Conservation (phyloP, 2,797 vertebrate species). For the Danio kyathit region DNA sequence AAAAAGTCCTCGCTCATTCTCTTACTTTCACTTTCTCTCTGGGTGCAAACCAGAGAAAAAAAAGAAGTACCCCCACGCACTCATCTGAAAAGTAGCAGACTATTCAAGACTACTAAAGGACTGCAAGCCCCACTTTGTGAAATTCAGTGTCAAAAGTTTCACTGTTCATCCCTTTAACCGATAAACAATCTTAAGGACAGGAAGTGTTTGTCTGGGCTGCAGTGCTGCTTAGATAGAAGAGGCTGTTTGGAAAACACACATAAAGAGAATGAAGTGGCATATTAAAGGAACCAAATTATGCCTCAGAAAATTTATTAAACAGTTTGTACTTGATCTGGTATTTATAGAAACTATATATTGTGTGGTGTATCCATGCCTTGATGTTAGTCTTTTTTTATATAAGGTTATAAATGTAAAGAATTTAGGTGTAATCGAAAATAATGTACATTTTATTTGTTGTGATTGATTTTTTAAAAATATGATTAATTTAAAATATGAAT, state of each 20-base stretch:
- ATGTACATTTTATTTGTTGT: too few species aligned
- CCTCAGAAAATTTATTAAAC: background rate
- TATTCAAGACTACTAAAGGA: conserved; percentile 20
- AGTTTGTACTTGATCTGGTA: background rate
- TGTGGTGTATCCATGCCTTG: too few species aligned
- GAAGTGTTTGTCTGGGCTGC: conserved; percentile 15
- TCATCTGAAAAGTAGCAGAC: background rate
- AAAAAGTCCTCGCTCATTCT: conserved; percentile 20
- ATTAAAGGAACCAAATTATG: background rate
- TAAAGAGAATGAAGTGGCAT: background rate
- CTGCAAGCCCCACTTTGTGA: conserved; percentile 8
- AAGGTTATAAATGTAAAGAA: too few species aligned
- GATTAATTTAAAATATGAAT: too few species aligned
- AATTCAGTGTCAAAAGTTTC: conserved; percentile 6
- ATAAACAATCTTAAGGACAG: conserved; percentile 30
- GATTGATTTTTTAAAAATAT: too few species aligned
- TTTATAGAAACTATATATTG: background rate
- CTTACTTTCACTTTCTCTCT: conserved; percentile 12
- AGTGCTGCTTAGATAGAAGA: conserved; percentile 5
- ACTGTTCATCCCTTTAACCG: background rate
- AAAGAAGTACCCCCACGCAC: too few species aligned
- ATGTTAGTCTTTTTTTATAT: too few species aligned
- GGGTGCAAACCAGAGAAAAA: conserved; percentile 7
- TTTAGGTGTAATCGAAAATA: too few species aligned
- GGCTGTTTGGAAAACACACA: conserved; percentile 2